Conservation (phyloP, 1,140 invertebrate genomes). For the Thaumetopoea pityocampa region DNA sequence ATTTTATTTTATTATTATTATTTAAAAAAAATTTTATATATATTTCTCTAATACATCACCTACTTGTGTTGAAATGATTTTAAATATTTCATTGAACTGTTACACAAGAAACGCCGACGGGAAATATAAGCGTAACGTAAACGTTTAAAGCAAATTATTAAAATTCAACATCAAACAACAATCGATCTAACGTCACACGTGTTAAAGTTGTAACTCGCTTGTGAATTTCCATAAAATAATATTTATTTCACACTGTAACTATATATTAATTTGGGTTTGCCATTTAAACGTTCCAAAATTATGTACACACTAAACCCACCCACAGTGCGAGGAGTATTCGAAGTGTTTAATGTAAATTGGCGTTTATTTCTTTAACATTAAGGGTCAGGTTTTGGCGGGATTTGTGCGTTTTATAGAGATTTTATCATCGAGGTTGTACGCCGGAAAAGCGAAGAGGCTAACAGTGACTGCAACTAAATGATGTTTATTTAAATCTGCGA, state of each 20-base stretch:
- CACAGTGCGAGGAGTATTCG: not conserved
- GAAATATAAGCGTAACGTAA: too few species aligned
- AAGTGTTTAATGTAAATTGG: conserved; percentile 2
- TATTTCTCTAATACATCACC: too few species aligned
- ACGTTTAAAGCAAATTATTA: conserved; percentile 6
- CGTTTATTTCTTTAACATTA: conserved; percentile 3
- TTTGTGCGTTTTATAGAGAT: conserved; percentile 3
- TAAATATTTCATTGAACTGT: too few species aligned
- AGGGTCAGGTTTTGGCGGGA: not conserved
- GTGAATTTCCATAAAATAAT: conserved; percentile 4
- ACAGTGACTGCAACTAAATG: conserved; percentile 7
- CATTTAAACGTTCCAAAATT: conserved; percentile 9
- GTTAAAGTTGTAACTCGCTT: conserved; percentile 2
- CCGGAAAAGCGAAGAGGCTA: conserved; percentile 19
- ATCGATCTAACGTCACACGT: not conserved
- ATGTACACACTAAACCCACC: conserved; percentile 5
- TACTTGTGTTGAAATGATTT: too few species aligned
- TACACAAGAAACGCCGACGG: too few species aligned
- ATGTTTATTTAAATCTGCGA: conserved; percentile 10
- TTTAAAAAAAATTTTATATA: too few species aligned
- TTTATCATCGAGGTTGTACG: conserved; percentile 16
- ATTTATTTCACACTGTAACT: conserved; percentile 1
- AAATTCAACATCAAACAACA: conserved; percentile 1
- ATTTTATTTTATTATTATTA: too few species aligned
- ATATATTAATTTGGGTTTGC: conserved; percentile 7